phyloP scores from a whole-genome alignment of 2,797 vertebrate genomes.

The Tragopan temminckii region DNA sequence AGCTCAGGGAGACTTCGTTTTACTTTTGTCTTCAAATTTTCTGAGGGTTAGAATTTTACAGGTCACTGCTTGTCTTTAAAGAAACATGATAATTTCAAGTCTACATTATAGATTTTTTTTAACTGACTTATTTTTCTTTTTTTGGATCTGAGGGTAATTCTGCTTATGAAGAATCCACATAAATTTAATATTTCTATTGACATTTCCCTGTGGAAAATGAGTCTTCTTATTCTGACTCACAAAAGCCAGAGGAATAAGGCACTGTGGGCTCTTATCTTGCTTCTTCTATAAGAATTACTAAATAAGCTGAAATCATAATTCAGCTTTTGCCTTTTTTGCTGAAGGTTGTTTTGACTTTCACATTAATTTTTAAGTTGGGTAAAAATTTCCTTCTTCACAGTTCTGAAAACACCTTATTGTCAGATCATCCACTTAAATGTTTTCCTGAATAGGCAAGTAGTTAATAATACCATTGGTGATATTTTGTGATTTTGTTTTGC shows the following conservation, averaged over 20 bases:
- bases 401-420: neutral
- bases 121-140: neutral
- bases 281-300: slow-evolving; percentile 45
- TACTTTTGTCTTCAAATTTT: neutral
- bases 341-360: slow-evolving; percentile 49
- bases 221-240: neutral
- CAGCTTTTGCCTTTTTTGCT: neutral
- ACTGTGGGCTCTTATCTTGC: neutral
- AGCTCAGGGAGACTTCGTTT: neutral
- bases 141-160: neutral
- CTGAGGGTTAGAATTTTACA: neutral
- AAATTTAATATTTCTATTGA: slow-evolving; percentile 46
- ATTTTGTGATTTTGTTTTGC: neutral
- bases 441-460: neutral
- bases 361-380: slow-evolving; percentile 8
- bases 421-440: neutral
- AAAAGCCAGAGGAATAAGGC: slow-evolving; percentile 14
- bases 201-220: slow-evolving; percentile 26
- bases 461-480: neutral
- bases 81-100: neutral
- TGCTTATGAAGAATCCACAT: slow-evolving; percentile 15
- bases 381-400: neutral
- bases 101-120: neutral
- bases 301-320: slow-evolving; percentile 8
- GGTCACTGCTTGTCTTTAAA: neutral